Conservation (phyloP, 2,888 invertebrate species). For the Leptopilina drosophilae region DNA sequence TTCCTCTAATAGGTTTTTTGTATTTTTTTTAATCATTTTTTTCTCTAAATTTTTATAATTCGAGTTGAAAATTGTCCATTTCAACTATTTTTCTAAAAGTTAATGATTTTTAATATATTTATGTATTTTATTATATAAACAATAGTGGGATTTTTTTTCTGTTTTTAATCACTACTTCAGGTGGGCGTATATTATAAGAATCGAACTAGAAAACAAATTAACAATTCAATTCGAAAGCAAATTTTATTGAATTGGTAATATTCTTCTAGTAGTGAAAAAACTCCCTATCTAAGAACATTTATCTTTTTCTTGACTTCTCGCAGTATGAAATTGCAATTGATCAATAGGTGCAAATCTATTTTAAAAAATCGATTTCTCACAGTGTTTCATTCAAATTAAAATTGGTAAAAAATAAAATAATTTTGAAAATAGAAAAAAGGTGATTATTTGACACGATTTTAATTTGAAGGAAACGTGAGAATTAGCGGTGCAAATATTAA, state of each 20-base stretch:
- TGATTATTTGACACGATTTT: background rate
- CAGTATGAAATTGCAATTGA: slow-evolving; percentile 24
- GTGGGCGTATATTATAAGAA: slow-evolving; percentile 2
- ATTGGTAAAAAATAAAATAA: background rate
- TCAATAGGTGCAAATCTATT: slow-evolving; percentile 1
- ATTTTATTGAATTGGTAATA: slow-evolving; percentile 14
- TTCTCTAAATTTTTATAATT: slow-evolving; percentile 5
- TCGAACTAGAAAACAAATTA: background rate
- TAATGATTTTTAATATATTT: slow-evolving; percentile 2
- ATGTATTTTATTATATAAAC: background rate
- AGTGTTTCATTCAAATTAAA: background rate
- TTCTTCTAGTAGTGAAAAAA: slow-evolving; percentile 14
- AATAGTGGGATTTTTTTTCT: background rate
- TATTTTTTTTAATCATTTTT: too few species aligned
- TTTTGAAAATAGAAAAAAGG: background rate
- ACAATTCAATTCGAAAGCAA: background rate
- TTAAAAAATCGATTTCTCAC: background rate
- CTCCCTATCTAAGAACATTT: slow-evolving; percentile 21
- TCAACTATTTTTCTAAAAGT: background rate
- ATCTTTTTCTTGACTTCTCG: slow-evolving; percentile 15
- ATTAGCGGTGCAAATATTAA: slow-evolving; percentile 7
- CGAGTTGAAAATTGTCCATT: background rate
- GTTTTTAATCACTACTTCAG: background rate
- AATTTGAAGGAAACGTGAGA: background rate
- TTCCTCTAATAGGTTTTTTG: slow-evolving; percentile 8